These are phyloP conservation scores for Malaclemys terrapin DNA, from an alignment of 2,113 vertebrate genomes.

Conservation along the genomic window DNA sequence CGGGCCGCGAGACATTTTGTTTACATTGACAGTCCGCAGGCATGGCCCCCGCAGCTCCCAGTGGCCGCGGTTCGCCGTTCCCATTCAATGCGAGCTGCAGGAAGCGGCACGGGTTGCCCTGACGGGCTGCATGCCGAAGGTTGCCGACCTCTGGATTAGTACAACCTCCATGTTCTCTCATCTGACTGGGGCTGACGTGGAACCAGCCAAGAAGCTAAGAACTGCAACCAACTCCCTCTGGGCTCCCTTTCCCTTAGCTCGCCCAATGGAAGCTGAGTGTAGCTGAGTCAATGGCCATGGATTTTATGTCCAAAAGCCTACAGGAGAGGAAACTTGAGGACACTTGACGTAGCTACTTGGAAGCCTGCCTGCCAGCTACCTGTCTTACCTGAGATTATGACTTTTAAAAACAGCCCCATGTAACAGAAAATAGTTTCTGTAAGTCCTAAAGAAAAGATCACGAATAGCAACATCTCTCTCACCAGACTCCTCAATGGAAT, in stretches of 20 bases:
- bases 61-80: no score
- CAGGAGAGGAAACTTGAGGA: background rate
- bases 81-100: no score
- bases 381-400: background rate
- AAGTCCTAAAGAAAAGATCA: background rate
- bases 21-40: no score
- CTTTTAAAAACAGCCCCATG: background rate
- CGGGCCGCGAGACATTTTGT: no score
- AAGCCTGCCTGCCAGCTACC: background rate
- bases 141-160: background rate
- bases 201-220: background rate
- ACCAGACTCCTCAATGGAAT: background rate
- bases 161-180: background rate
- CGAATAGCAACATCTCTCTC: background rate
- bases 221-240: background rate
- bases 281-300: background rate
- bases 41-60: no score
- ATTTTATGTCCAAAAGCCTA: background rate
- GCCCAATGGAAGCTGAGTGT: background rate
- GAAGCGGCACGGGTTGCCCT: no score
- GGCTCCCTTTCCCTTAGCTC: background rate
- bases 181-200: background rate
- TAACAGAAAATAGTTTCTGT: background rate
- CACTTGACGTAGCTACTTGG: background rate
- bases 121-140: no score